A percentile compares a stretch with the other conserved stretches of the same genome.
phyloP scores from a whole-genome alignment of 2,797 vertebrate genomes.

The Rhynchonycteris naso region DNA sequence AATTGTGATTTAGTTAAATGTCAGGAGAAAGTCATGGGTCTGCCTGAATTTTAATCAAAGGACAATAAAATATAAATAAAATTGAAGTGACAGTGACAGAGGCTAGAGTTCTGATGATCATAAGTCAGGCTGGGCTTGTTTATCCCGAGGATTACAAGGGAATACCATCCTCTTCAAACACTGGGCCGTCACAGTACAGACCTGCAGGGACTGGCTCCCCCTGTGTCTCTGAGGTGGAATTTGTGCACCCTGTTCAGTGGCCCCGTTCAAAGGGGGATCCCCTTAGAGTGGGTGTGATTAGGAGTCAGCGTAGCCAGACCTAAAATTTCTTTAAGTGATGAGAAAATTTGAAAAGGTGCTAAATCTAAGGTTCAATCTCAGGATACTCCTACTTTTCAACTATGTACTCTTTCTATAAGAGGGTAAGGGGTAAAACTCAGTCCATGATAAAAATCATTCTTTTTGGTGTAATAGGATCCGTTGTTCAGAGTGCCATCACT shows the following conservation, averaged over 20 bases:
- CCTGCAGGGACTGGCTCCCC: background rate
- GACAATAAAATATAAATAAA: background rate
- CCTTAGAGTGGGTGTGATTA: too few relatives aligned
- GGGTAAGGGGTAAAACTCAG: conserved; percentile 32
- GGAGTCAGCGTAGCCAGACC: background rate
- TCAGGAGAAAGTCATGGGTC: background rate
- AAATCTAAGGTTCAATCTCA: background rate
- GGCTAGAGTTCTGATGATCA: background rate
- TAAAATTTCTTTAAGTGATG: background rate
- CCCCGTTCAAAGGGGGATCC: background rate
- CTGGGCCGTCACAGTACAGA: background rate
- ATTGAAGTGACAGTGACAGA: background rate
- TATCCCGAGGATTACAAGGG: background rate
- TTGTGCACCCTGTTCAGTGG: fast-evolving
- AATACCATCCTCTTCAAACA: background rate
- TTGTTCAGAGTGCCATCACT: conserved; percentile 41
- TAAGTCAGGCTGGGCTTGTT: background rate
- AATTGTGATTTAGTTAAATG: conserved; percentile 6
- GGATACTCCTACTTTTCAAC: background rate
- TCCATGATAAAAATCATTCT: conserved; percentile 42
- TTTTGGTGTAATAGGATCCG: conserved; percentile 51
- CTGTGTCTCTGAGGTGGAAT: background rate
- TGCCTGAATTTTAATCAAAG: background rate
- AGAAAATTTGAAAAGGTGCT: background rate
- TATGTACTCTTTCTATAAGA: background rate